Base-by-base conservation (phyloP, 1,140 invertebrate genomes). In the Drosophila kanapiae region DNA sequence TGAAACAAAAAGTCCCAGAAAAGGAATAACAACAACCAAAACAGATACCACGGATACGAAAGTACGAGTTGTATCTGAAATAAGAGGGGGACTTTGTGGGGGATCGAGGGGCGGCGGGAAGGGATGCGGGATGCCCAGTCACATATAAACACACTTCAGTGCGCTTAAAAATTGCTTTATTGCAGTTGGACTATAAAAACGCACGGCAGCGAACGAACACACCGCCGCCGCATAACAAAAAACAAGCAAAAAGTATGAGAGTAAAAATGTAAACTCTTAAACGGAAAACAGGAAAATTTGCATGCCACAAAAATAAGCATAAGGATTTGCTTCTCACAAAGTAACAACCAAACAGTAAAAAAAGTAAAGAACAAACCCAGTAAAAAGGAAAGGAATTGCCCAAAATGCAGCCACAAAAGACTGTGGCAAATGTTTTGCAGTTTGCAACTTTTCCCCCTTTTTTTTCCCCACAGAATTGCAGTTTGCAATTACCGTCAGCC, bases 101-200 rank as follows among this genome's bases (percentile, higher is more conserved):
- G 62, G 14, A 10, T 10, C 2, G 8, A 14, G 59, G 4, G 48
- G 9, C 13, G 18, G 42, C 2, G 23, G 42, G 31, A 43, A 42
- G 48, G 54, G 14, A 8, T 27, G 45, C 45, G 45, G 48, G 58
- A 23, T 80, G 53, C 80, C 72, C 84, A 90, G 84, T 88, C 85
- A 88, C 84, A 88, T 88, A 88, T 88, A 88, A 88, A 88, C 84
- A 88, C 84, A 88, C 84, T 88, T 84, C 84, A 88, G 85, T 88
- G 84, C 85, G 84, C 84, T 88, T 88, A 90, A 88, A 88, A 88
- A 88, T 88, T 88, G 84, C 84, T 88, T 88, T 88, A 88, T 88
- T 88, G 84, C 84, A 88, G 84, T 88, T 71, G 84, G 84, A 90
- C 80, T 90, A 88, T 88, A 88, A 88, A 88, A 88, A 84, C 80